Evolutionary conservation across 2,888 invertebrate genomes (phyloP), one percentile per base, ranked within the genome.

Genomic region (Dromius quadrimaculatus): DNA sequence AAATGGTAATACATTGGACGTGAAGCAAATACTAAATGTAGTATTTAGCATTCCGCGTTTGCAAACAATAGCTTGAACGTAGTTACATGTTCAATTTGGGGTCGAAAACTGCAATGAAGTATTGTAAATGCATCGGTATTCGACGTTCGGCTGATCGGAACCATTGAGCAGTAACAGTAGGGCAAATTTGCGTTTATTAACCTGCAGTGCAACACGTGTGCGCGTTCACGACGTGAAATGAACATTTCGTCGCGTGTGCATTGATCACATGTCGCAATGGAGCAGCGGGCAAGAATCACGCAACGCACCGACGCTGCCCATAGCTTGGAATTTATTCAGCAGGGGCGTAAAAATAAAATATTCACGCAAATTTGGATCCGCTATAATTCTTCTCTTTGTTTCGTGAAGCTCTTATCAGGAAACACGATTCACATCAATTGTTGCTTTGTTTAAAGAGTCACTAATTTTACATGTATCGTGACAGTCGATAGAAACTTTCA

Each of bases 241-340:
- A 78, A 77, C 77, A 78, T 78, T 76, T 76, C 75, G 76, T 79
- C 76, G 79, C 78, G 78, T 79, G 79, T 76, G 76, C 63, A 71
- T 73, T 75, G 72, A 76, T 77, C 73, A 77, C 78, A 77, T 78
- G 77, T 76, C 76, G 47, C 36, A 47, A 13, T 45, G 41, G 73
- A 74, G 73, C 73, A 73, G 38, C 54, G 73, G 74, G 72, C 72
- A 74, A 70, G 72, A 73, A 76, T 76, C 77, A 78, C 77, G 76
- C 77, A 76, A 57, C 17, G 41, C 75, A 75, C 22, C 38, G 38
- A 38, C 38, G 38, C n/a, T 11, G 38, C 6, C 38, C n/a, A n/a
- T n/a, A n/a, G n/a, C n/a, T n/a, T n/a, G n/a, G n/a, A n/a, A n/a
- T n/a, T n/a, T n/a, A n/a, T n/a, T n/a, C n/a, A n/a, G n/a, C n/a